Evolutionary conservation across 2,888 invertebrate species (phyloP).

Genomic region (Standfussiana lucernea): DNA sequence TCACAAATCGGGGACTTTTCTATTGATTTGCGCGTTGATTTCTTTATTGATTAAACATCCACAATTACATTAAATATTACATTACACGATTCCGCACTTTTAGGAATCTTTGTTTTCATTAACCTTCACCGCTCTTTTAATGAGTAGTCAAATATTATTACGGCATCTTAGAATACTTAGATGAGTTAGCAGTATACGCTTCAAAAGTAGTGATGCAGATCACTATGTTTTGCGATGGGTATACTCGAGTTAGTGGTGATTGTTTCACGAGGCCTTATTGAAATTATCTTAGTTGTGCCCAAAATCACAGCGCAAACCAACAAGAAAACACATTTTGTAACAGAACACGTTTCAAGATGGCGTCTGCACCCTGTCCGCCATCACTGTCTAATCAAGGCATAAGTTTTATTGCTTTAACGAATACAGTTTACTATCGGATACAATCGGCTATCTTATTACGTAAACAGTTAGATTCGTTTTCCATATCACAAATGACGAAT

Average conservation of each 20-base stretch:
- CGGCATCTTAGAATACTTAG: not conserved
- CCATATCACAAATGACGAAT: conserved; percentile 55
- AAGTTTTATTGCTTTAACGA: conserved; percentile 79
- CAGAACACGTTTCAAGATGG: conserved; percentile 54
- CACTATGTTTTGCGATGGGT: not conserved
- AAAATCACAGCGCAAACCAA: conserved; percentile 61
- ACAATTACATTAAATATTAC: conserved; percentile 6
- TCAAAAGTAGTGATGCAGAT: not conserved
- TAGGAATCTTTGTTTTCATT: conserved; percentile 33
- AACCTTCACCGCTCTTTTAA: conserved; percentile 31
- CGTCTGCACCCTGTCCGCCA: conserved; percentile 61
- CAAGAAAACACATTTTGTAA: conserved; percentile 59
- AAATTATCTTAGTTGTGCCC: not conserved
- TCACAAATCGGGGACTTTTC: conserved; percentile 70
- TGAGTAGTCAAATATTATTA: conserved; percentile 6
- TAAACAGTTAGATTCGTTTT: conserved; percentile 67
- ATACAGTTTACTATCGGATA: conserved; percentile 77
- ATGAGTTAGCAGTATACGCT: not conserved
- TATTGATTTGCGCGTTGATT: conserved; percentile 60
- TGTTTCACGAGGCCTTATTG: not conserved
- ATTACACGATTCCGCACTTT: conserved; percentile 15
- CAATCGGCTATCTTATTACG: conserved; percentile 70
- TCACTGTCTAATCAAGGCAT: conserved; percentile 75
- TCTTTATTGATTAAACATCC: conserved; percentile 2
- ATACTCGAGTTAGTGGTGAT: not conserved